These are phyloP conservation scores for Heliconius charithonia DNA, from an alignment of 2,888 invertebrate species.

Conservation along the genomic window DNA sequence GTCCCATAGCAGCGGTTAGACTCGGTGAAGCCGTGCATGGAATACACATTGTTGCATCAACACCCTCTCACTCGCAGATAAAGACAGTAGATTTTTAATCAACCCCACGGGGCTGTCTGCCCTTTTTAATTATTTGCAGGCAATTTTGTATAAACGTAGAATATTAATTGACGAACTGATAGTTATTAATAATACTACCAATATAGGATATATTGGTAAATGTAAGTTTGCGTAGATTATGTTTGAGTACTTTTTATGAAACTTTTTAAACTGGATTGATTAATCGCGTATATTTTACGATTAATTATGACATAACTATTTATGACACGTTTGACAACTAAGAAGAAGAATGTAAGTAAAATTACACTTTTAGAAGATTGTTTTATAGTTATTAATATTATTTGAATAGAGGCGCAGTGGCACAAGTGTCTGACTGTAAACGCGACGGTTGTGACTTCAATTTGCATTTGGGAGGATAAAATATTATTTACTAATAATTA, in stretches of 20 bases:
- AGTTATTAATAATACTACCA: background rate
- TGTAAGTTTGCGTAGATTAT: background rate
- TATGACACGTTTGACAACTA: background rate
- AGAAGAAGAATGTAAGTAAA: background rate
- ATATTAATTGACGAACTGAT: background rate
- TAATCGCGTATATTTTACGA: background rate
- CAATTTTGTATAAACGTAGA: background rate
- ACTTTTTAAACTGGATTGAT: background rate
- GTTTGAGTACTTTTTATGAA: background rate
- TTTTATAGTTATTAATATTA: no score
- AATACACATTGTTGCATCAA: conserved; percentile 20
- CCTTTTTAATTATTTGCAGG: conserved; percentile 23
- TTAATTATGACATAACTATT: background rate
- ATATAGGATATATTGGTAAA: background rate
- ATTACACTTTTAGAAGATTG: no score
- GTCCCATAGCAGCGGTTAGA: conserved; percentile 18
- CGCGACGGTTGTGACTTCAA: no score
- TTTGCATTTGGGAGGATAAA: no score
- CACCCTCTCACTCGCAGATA: conserved; percentile 12
- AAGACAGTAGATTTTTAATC: conserved; percentile 22
- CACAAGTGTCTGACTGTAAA: no score
- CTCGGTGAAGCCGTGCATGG: conserved; percentile 8
- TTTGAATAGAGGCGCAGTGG: no score
- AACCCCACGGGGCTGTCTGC: background rate
- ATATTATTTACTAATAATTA: no score